A percentile compares a stretch with the other conserved stretches of the same genome.
Conservation (phyloP, 2,888 invertebrate genomes). For the Bedellia somnulentella region DNA sequence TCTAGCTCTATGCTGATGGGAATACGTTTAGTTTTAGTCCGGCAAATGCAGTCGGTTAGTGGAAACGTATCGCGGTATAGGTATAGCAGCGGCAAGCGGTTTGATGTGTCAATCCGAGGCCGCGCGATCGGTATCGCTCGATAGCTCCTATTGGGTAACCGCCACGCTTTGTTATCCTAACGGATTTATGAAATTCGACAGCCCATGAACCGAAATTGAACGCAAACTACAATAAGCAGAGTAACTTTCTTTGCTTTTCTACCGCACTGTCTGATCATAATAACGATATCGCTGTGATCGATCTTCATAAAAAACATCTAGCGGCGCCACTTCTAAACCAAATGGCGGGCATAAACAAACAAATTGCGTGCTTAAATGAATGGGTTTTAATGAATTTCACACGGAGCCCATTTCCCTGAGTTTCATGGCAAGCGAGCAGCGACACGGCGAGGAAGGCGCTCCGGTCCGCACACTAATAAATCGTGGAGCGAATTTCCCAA, state of each 20-base stretch:
- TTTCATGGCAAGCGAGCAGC: conserved; percentile 2
- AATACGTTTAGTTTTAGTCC: too few species aligned
- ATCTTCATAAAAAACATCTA: conserved; percentile 2
- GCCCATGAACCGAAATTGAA: conserved; percentile 23
- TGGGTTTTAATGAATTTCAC: conserved; percentile 22
- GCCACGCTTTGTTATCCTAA: conserved; percentile 51
- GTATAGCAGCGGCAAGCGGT: conserved; percentile 35
- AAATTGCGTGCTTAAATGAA: conserved; percentile 9
- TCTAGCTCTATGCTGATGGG: too few species aligned
- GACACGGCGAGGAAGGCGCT: conserved; percentile 15
- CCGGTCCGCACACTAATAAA: conserved; percentile 38
- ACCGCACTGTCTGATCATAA: conserved; percentile 18
- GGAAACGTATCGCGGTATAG: too few species aligned
- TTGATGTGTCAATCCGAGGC: conserved; percentile 54
- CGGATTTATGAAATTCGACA: conserved; percentile 42
- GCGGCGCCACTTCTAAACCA: conserved; percentile 9
- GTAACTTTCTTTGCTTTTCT: conserved; percentile 14
- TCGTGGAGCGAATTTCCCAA: conserved; percentile 48
- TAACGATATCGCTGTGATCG: neutral
- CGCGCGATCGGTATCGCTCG: conserved; percentile 38
- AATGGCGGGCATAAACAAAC: conserved; percentile 3
- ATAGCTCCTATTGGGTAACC: conserved; percentile 52
- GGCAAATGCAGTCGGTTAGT: too few species aligned
- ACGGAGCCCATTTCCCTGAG: conserved; percentile 5
- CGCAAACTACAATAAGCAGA: conserved; percentile 20